Conservation (phyloP, 2,113 vertebrate genomes). For the Hypocryptadius cinnamomeus region DNA sequence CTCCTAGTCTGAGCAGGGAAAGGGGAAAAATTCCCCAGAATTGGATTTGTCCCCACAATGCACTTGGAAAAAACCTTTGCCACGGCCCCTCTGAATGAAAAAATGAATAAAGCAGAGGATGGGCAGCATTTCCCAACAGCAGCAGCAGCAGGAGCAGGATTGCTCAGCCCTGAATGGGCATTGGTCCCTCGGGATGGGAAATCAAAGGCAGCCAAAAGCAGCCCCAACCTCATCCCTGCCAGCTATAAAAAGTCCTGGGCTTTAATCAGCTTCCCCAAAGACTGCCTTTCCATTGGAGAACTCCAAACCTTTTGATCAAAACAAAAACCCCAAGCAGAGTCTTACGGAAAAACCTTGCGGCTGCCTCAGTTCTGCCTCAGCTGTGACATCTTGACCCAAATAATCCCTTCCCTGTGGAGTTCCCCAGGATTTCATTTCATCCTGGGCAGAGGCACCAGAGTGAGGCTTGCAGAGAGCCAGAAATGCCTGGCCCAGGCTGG, state of each 20-base stretch:
- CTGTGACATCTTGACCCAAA: conserved; percentile 5
- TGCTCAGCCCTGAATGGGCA: background rate
- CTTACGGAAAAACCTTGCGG: background rate
- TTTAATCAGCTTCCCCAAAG: conserved; percentile 36
- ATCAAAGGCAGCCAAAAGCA: conserved; percentile 10
- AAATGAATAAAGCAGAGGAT: background rate
- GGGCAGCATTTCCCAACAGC: background rate
- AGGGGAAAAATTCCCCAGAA: background rate
- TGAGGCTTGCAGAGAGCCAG: background rate
- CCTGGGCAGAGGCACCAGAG: background rate
- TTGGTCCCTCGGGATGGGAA: background rate
- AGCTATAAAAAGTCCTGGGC: background rate
- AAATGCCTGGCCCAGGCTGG: background rate
- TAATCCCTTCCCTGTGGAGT: background rate
- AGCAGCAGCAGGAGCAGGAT: background rate
- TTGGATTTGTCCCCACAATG: accelerated
- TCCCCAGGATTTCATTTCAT: background rate
- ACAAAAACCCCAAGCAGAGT: background rate
- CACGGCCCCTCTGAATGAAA: accelerated
- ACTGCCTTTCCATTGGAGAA: background rate
- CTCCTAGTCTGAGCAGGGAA: background rate
- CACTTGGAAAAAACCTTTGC: background rate
- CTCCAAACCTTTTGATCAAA: background rate
- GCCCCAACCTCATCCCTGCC: background rate
- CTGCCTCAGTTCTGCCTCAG: background rate